These are phyloP conservation scores for Orthonevra nobilis DNA, from an alignment of 2,888 invertebrate species.

Conservation along the genomic window DNA sequence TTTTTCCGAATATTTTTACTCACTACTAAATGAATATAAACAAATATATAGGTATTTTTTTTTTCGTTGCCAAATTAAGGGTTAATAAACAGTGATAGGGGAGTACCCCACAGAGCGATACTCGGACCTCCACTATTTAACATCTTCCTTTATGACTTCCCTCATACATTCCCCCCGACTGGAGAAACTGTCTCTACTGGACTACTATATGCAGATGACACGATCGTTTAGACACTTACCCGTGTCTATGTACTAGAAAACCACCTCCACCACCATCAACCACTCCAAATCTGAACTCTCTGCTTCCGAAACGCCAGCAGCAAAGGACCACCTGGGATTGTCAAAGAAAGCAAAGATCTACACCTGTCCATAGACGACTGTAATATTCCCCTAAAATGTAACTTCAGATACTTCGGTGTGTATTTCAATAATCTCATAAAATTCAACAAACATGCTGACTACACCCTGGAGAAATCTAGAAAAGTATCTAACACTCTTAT, in stretches of 20 bases:
- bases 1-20: too few species aligned
- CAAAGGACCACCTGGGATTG: not conserved
- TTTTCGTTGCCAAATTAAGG: too few species aligned
- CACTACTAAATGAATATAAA: too few species aligned
- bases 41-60: too few species aligned
- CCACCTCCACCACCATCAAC: conserved; percentile 2
- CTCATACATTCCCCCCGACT: not conserved
- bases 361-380: not conserved
- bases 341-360: not conserved
- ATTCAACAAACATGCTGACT: not conserved
- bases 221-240: not conserved
- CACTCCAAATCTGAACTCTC: not conserved
- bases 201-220: conserved; percentile 20
- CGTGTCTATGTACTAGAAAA: not conserved
- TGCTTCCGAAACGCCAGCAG: conserved; percentile 13
- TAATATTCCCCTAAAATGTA: not conserved
- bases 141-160: not conserved
- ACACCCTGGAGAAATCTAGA: not conserved
- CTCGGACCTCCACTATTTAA: too few species aligned
- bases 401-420: not conserved
- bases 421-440: not conserved
- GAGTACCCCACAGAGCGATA: too few species aligned
- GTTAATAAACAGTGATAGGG: too few species aligned
- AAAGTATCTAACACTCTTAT: not conserved
- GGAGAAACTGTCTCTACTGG: not conserved